These are phyloP conservation scores for Patiria miniata DNA, from an alignment of 35 echinoderm and acorn worm species.

Conservation along the genomic window DNA sequence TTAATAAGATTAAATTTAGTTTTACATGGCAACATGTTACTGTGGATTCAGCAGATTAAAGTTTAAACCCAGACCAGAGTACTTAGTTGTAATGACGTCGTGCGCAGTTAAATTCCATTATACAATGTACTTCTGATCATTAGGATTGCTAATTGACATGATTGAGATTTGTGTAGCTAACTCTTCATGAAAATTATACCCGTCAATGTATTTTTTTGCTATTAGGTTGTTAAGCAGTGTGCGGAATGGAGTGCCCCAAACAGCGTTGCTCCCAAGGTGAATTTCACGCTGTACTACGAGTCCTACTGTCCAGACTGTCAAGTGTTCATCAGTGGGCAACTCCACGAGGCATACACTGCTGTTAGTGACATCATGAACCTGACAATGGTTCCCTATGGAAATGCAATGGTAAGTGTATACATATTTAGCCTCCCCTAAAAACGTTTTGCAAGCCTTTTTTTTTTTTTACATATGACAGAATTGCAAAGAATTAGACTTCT, in stretches of 20 bases:
- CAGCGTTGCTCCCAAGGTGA: slow-evolving; percentile 41
- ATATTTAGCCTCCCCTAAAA: no score
- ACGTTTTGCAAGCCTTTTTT: background rate
- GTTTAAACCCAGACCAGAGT: no score
- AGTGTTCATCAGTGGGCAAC: slow-evolving; percentile 59
- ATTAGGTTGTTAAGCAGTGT: slow-evolving; percentile 89
- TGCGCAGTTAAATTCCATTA: no score
- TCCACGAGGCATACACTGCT: slow-evolving; percentile 71
- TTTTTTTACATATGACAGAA: background rate
- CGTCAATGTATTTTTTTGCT: background rate
- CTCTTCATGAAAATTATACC: no score
- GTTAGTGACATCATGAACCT: slow-evolving; percentile 71
- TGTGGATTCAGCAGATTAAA: no score
- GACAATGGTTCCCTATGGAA: slow-evolving; percentile 88
- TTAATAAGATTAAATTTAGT: no score
- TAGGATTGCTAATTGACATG: no score
- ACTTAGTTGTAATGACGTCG: no score
- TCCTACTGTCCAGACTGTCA: slow-evolving; percentile 85
- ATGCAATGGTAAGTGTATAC: slow-evolving; percentile 64
- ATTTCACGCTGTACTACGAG: slow-evolving; percentile 77
- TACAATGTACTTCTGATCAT: no score
- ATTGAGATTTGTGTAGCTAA: no score
- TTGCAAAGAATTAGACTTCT: background rate
- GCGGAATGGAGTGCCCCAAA: background rate
- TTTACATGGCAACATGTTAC: no score